Evolutionary conservation across 2,888 invertebrate species (phyloP).

Genomic region (Mythimna vitellina): DNA sequence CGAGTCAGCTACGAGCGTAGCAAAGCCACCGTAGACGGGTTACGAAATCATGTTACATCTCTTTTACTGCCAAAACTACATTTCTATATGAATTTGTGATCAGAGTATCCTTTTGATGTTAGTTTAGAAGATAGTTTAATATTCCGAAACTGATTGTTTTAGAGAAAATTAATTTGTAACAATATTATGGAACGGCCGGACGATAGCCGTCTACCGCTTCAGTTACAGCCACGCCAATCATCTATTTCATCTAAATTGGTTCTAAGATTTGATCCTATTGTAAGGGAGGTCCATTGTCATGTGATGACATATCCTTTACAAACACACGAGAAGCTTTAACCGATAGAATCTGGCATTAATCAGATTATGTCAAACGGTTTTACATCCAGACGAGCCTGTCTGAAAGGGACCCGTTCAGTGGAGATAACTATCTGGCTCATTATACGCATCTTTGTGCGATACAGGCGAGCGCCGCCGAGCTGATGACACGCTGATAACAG

Average conservation of each 20-base stretch:
- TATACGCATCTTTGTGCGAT: constrained; percentile 54
- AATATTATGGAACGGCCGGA: constrained; percentile 4
- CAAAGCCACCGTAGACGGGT: constrained; percentile 35
- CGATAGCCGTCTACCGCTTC: constrained; percentile 5
- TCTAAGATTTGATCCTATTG: constrained; percentile 8
- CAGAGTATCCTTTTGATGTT: constrained; percentile 36
- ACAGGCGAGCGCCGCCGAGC: constrained; percentile 16
- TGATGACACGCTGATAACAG: constrained; percentile 53
- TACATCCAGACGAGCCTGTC: constrained; percentile 34
- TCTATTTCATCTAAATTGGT: constrained; percentile 15
- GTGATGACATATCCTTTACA: constrained; percentile 14
- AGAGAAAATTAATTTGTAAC: constrained; percentile 11
- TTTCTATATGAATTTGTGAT: constrained; percentile 49
- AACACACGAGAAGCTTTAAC: neutral
- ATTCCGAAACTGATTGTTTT: constrained; percentile 19
- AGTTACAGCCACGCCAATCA: constrained; percentile 1
- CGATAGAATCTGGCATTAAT: constrained; percentile 53
- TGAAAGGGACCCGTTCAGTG: constrained; percentile 30
- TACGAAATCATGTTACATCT: constrained; percentile 46
- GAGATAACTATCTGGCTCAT: constrained; percentile 51
- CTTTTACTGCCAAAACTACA: constrained; percentile 48
- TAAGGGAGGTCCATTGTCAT: neutral
- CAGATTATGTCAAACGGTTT: constrained; percentile 40
- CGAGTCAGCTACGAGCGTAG: constrained; percentile 52
- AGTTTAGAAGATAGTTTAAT: constrained; percentile 10